Evolutionary conservation across 2,888 invertebrate species (phyloP).

Genomic region (Neoscelio sp.): DNA sequence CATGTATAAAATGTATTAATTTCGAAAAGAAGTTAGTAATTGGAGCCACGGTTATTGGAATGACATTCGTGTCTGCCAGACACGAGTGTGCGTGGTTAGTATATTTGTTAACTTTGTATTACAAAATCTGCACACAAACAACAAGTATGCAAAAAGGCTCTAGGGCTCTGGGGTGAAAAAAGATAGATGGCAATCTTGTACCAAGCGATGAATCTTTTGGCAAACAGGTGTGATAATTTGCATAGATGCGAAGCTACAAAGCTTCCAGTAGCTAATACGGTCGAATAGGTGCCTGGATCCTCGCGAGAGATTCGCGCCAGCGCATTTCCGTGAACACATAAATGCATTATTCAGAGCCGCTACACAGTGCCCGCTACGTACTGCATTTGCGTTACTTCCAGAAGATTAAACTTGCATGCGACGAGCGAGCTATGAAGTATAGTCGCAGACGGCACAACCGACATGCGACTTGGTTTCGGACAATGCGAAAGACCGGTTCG

Average conservation of each 20-base stretch:
- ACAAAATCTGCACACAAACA: too few species aligned
- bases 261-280: constrained; percentile 65
- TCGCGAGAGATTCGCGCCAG: constrained; percentile 72
- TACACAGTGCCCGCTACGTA: constrained; percentile 62
- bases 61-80: too few species aligned
- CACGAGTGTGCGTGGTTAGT: too few species aligned
- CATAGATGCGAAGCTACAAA: constrained; percentile 63
- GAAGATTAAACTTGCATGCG: constrained; percentile 82
- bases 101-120: too few species aligned
- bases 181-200: constrained; percentile 47
- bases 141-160: background rate
- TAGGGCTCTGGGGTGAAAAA: background rate
- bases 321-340: constrained; percentile 68
- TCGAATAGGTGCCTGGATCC: constrained; percentile 70
- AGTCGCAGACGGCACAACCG: constrained; percentile 75
- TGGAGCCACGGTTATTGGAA: too few species aligned
- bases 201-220: constrained; percentile 58
- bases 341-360: constrained; percentile 70
- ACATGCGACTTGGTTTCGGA: constrained; percentile 79
- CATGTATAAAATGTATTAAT: too few species aligned
- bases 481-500: constrained; percentile 72
- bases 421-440: constrained; percentile 78
- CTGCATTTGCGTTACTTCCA: constrained; percentile 81
- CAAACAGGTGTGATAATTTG: constrained; percentile 67
- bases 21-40: too few species aligned